Evolutionary conservation across 2,797 vertebrate species (phyloP).

Genomic region (Cryptoblepharus egeriae): DNA sequence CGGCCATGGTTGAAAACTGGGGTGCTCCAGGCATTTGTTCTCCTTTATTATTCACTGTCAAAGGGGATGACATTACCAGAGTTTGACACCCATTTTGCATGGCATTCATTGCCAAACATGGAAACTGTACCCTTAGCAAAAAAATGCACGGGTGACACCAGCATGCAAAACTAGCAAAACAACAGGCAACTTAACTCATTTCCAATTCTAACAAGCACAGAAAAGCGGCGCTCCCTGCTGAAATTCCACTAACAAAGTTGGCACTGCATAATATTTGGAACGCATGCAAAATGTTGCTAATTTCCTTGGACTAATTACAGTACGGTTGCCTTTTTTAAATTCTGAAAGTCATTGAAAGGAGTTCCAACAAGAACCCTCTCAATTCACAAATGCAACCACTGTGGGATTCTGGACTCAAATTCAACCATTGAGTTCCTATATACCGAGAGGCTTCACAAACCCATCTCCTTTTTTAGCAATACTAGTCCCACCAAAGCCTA

Average conservation of each 20-base stretch:
- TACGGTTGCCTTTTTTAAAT: neutral
- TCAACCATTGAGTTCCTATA: neutral
- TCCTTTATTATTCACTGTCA: constrained; percentile 64
- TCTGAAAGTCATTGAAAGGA: neutral
- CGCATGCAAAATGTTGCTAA: neutral
- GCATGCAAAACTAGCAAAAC: neutral
- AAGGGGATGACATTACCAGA: constrained; percentile 65
- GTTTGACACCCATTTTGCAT: constrained; percentile 60
- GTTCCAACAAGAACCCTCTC: neutral
- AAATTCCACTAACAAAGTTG: neutral
- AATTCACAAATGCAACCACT: neutral
- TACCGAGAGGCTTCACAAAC: too few species aligned
- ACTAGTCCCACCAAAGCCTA: too few species aligned
- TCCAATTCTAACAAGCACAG: neutral
- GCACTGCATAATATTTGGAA: neutral
- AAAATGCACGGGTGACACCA: neutral
- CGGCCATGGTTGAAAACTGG: constrained; percentile 33
- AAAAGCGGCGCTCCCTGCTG: neutral
- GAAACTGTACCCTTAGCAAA: constrained; percentile 30
- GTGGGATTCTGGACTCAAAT: neutral
- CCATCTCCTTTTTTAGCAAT: too few species aligned
- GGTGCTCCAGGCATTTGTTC: constrained; percentile 50
- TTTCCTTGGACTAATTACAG: neutral
- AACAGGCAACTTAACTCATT: too few species aligned
- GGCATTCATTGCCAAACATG: constrained; percentile 40